Evolutionary conservation across 2,113 vertebrate genomes (phyloP), one percentile per base, ranked within the genome.

Genomic region (Epinephelus lanceolatus): DNA sequence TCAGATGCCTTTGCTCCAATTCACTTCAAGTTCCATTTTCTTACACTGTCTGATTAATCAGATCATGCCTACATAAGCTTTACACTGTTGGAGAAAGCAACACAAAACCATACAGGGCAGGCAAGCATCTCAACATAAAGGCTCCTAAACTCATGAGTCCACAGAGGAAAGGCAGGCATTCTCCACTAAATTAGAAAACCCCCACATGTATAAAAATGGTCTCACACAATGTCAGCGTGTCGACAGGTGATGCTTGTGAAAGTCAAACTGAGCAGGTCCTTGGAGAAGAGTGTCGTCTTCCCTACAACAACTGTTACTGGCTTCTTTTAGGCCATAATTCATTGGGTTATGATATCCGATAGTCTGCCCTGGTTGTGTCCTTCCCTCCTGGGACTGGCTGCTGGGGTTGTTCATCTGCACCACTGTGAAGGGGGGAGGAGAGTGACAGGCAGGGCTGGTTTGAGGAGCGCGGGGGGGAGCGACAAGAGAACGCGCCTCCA

Each of bases 91-190:
- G 92, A 92, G 91, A 93, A 91, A 93, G 94, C 92, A 94, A 94
- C 93, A 94, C 89, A 90, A 95, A 93, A 94, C 90, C 91, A n/a
- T 86, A 94, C 89, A 93, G 89, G 91, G 92, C 94, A 95, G 93
- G 94, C 94, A 94, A 94, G 91, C 90, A 78, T 94, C 92, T 92
- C 88, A 93, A 92, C 86, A 84, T 70, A 91, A 91, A 95, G 91
- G 90, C 93, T 92, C 88, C 88, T 73, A 78, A 86, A 82, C 57
- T 79, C 76, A 72, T 66, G 87, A 89, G 86, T 90, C 87, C 88
- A 85, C 51, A 85, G 86, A 92, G 87, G 85, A 85, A 93, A 92
- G 85, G 89, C 91, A 92, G 85, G 89, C 90, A 90, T 93, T 93
- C 88, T 91, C 93, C 87, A 76, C 56, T 74, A 83, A 87, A 90